Evolutionary conservation across 2,797 vertebrate species (phyloP).

Genomic region (Oreochromis mossambicus): DNA sequence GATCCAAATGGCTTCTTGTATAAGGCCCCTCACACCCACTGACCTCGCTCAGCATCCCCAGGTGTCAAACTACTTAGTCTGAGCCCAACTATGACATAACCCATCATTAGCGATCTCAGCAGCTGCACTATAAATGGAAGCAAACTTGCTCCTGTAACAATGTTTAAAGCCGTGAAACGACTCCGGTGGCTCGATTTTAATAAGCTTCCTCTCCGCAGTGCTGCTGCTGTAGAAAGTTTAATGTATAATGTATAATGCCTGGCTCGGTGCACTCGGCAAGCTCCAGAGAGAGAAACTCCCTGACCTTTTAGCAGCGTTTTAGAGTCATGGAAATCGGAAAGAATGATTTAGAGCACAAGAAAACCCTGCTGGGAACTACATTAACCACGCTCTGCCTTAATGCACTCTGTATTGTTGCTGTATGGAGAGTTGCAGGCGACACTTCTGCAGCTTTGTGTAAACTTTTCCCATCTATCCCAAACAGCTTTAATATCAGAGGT

Average conservation of each 20-base stretch:
- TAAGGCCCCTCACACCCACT: neutral
- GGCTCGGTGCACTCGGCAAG: neutral
- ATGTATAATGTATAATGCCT: conserved; percentile 38
- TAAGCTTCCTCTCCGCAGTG: neutral
- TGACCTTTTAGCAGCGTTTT: conserved; percentile 50
- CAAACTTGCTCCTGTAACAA: conserved; percentile 8
- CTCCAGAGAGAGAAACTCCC: conserved; percentile 19
- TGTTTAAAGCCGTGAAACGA: conserved; percentile 12
- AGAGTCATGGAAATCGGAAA: conserved; percentile 16
- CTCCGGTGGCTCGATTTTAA: conserved; percentile 12
- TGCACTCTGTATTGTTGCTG: neutral
- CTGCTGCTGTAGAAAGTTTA: neutral
- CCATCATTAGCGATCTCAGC: conserved; percentile 26
- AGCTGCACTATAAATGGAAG: conserved; percentile 16
- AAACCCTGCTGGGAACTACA: conserved; percentile 2
- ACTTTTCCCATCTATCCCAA: neutral
- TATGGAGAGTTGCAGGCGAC: neutral
- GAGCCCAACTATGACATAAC: conserved; percentile 23
- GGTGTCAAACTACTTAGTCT: conserved; percentile 11
- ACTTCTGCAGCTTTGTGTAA: neutral
- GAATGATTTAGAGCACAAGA: conserved; percentile 42
- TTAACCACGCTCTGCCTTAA: neutral
- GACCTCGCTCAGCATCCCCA: neutral
- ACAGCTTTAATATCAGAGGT: neutral
- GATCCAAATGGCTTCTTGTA: neutral